phyloP scores from a whole-genome alignment of 35 echinoderm and acorn worm species.

The Patiria miniata region DNA sequence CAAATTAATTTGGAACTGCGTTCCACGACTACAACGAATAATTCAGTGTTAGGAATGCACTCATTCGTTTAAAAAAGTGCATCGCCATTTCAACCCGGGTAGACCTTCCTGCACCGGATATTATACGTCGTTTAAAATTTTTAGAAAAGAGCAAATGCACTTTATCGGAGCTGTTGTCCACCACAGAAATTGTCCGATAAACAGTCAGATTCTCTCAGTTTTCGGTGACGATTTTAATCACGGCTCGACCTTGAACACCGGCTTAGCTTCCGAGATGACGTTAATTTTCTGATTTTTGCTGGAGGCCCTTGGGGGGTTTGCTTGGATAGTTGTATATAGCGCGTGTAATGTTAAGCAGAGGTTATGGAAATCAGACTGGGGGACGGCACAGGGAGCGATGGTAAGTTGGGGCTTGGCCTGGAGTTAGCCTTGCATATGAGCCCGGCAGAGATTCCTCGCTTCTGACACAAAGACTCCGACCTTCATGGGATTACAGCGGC shows the following conservation, averaged over 20 bases:
- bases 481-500: neutral
- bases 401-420: too few relatives aligned
- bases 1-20: too few relatives aligned
- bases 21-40: too few relatives aligned
- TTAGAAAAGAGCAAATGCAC: constrained; percentile 3
- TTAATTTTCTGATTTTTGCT: constrained; percentile 7
- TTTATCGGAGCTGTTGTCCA: neutral
- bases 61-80: neutral
- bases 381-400: neutral
- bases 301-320: neutral
- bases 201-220: neutral
- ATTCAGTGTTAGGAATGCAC: too few relatives aligned
- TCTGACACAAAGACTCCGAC: constrained; percentile 3
- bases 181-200: neutral
- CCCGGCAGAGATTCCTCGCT: neutral
- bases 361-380: constrained; percentile 4
- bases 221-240: neutral
- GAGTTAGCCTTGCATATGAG: too few relatives aligned
- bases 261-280: neutral
- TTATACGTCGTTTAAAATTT: neutral
- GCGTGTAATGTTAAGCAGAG: neutral
- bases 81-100: neutral
- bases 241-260: constrained; percentile 5
- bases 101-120: neutral
- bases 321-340: neutral